These are phyloP conservation scores for Leucoraja ocellata DNA, from an alignment of 2,797 vertebrate species.

Conservation along the genomic window DNA sequence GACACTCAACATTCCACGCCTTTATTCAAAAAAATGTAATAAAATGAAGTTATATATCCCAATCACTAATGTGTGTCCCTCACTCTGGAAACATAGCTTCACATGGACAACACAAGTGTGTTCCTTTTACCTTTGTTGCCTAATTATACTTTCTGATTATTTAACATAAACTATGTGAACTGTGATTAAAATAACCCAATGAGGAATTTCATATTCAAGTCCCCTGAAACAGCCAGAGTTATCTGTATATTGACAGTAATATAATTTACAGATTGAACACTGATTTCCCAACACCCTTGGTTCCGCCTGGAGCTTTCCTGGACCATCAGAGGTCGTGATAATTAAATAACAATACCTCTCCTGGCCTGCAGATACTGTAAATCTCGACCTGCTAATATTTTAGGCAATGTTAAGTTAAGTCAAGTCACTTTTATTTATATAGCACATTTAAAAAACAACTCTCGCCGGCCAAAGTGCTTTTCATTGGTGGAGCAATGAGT, in stretches of 20 bases:
- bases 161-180: background rate
- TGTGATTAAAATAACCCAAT: background rate
- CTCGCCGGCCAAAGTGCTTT: too few species aligned
- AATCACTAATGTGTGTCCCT: background rate
- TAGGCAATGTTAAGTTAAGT: too few species aligned
- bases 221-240: background rate
- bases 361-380: too few species aligned
- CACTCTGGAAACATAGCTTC: background rate
- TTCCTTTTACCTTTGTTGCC: background rate
- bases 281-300: too few species aligned
- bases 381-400: too few species aligned
- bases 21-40: background rate
- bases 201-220: background rate
- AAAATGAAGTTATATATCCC: background rate
- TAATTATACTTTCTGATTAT: background rate
- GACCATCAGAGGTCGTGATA: too few species aligned
- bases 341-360: too few species aligned
- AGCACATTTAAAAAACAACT: too few species aligned
- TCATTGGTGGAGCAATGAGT: too few species aligned
- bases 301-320: too few species aligned
- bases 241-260: background rate
- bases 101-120: background rate
- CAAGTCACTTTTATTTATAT: too few species aligned
- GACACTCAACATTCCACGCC: background rate
- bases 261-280: background rate